These are phyloP conservation scores for Procapra przewalskii DNA, from an alignment of 2,113 vertebrate genomes.

Conservation along the genomic window DNA sequence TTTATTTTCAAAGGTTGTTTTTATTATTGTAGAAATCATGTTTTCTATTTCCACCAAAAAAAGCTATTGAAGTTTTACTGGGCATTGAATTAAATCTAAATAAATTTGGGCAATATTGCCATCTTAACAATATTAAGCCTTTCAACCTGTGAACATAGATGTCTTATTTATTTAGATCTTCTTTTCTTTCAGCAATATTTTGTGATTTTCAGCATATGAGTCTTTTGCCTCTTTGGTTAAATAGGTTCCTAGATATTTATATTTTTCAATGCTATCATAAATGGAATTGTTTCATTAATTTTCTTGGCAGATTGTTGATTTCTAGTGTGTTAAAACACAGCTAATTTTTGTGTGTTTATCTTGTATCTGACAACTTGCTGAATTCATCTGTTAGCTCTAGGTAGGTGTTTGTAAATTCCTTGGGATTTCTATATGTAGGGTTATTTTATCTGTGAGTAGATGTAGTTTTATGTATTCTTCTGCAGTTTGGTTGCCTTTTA, in stretches of 20 bases:
- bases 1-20: not conserved
- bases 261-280: not conserved
- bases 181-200: not conserved
- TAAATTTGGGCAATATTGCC: not conserved
- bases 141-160: not conserved
- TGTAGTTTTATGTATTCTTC: not conserved
- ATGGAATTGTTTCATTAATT: not conserved
- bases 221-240: not conserved
- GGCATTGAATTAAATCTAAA: not conserved
- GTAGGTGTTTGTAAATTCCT: not conserved
- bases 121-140: not conserved
- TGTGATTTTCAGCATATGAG: not conserved
- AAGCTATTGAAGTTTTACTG: not conserved
- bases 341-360: not conserved
- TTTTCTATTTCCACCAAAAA: not conserved
- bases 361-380: not conserved
- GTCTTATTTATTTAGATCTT: not conserved
- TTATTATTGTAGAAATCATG: not conserved
- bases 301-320: not conserved
- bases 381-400: not conserved
- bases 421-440: not conserved
- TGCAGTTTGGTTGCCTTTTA: not conserved
- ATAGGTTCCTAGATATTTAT: not conserved
- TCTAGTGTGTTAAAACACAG: not conserved
- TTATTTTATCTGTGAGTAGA: not conserved